phyloP scores from a whole-genome alignment of 2,888 invertebrate genomes.

The Coenonympha glycerion region DNA sequence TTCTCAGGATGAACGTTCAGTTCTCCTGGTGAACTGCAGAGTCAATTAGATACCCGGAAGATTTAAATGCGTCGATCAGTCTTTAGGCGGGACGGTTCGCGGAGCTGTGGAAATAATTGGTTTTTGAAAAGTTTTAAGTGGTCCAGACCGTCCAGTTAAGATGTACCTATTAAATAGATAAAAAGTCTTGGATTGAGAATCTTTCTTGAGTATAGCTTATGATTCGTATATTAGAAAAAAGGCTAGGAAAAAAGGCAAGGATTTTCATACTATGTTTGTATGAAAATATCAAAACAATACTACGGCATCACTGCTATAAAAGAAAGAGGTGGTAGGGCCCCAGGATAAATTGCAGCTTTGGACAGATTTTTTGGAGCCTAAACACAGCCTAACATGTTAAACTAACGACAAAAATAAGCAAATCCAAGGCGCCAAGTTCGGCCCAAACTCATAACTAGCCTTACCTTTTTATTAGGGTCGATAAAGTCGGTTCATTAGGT shows the following conservation, averaged over 20 bases:
- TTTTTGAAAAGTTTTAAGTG: constrained; percentile 1
- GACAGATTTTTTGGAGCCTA: too few species aligned
- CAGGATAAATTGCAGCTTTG: too few species aligned
- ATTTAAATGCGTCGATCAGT: constrained; percentile 1
- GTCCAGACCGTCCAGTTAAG: neutral
- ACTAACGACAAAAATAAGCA: constrained; percentile 4
- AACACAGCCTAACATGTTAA: neutral
- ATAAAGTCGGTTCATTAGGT: constrained; percentile 58
- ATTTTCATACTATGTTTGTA: too few species aligned
- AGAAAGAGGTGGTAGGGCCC: too few species aligned
- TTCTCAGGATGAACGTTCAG: neutral
- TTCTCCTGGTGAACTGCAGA: neutral
- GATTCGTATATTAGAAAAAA: too few species aligned
- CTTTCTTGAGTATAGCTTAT: too few species aligned
- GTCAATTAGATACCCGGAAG: constrained; percentile 2
- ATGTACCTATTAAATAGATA: too few species aligned
- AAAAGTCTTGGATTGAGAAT: too few species aligned
- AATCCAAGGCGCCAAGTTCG: constrained; percentile 1
- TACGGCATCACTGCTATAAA: too few species aligned
- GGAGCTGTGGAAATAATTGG: neutral
- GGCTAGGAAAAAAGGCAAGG: too few species aligned
- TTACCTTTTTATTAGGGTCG: constrained; percentile 52
- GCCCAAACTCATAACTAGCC: constrained; percentile 7
- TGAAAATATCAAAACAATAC: too few species aligned
- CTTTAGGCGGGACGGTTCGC: neutral